Percentiles rank a stretch among this genome's conserved stretches.
phyloP scores from a whole-genome alignment of 2,888 invertebrate species.

The Rhamphomyia laevipes region DNA sequence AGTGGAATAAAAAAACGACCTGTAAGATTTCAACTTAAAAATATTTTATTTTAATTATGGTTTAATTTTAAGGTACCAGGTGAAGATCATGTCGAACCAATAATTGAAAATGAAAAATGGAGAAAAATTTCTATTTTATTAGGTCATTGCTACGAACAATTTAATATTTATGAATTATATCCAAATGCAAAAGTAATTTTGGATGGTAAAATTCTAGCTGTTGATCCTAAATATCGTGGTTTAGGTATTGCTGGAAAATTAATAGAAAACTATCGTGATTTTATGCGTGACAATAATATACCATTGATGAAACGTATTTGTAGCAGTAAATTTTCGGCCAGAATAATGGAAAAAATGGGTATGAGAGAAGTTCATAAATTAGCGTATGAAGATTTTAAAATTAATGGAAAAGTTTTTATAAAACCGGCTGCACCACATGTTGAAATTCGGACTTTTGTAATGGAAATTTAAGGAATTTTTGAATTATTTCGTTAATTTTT shows the following conservation, averaged over 20 bases:
- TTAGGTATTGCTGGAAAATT: conserved; percentile 17
- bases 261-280: conserved; percentile 14
- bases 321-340: conserved; percentile 53
- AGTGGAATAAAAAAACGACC: conserved; percentile 38
- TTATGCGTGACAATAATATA: conserved; percentile 16
- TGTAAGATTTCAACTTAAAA: conserved; percentile 19
- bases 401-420: conserved; percentile 48
- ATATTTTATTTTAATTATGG: not conserved
- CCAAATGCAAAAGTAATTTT: conserved; percentile 19
- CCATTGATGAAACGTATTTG: conserved; percentile 52
- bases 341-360: conserved; percentile 50
- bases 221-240: conserved; percentile 17
- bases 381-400: conserved; percentile 46
- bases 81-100: no score
- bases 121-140: conserved; percentile 36
- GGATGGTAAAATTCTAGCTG: conserved; percentile 18
- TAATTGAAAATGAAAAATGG: conserved; percentile 29
- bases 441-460: not conserved
- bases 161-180: conserved; percentile 29
- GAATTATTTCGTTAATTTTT: no score
- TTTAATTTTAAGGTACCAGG: no score
- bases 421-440: conserved; percentile 47
- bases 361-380: conserved; percentile 49
- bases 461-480: not conserved
- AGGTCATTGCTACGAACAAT: conserved; percentile 31